A percentile compares a stretch with the other conserved stretches of the same genome.
Evolutionary conservation across 2,113 vertebrate genomes (phyloP).

Genomic region (Spheniscus mendiculus): DNA sequence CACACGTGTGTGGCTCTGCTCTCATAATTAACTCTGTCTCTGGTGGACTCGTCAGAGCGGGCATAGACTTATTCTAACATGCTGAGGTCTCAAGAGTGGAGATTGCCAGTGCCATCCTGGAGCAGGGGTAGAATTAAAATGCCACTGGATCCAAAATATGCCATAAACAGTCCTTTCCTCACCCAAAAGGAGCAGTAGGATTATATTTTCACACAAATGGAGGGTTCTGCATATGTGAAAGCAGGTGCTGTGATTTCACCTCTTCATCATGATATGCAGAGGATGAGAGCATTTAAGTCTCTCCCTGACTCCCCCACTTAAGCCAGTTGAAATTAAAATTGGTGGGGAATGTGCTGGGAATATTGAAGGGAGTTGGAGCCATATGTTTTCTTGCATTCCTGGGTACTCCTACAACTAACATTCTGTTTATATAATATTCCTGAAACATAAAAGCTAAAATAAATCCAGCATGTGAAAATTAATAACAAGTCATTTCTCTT

Average conservation of each 20-base stretch:
- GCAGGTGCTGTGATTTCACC: neutral
- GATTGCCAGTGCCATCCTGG: neutral
- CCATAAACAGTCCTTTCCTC: neutral
- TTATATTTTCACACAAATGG: neutral
- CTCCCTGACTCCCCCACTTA: neutral
- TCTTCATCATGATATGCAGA: neutral
- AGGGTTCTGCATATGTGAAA: neutral
- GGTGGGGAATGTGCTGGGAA: neutral
- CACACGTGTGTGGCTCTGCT: neutral
- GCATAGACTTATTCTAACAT: neutral
- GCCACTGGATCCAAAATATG: neutral
- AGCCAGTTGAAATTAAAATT: constrained; percentile 28
- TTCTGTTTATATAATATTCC: constrained; percentile 31
- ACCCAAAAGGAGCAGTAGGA: neutral
- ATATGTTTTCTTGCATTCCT: constrained; percentile 21
- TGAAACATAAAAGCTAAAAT: constrained; percentile 51
- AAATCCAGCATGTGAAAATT: constrained; percentile 52
- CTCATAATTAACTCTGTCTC: neutral
- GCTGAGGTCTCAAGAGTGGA: neutral
- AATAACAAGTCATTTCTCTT: constrained; percentile 46
- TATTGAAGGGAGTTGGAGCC: neutral
- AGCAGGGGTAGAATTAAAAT: neutral
- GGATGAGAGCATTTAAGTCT: neutral
- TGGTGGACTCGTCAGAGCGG: neutral
- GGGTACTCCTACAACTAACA: neutral